Base-by-base conservation (phyloP, 2,888 invertebrate species). In the Teleogryllus oceanicus region DNA sequence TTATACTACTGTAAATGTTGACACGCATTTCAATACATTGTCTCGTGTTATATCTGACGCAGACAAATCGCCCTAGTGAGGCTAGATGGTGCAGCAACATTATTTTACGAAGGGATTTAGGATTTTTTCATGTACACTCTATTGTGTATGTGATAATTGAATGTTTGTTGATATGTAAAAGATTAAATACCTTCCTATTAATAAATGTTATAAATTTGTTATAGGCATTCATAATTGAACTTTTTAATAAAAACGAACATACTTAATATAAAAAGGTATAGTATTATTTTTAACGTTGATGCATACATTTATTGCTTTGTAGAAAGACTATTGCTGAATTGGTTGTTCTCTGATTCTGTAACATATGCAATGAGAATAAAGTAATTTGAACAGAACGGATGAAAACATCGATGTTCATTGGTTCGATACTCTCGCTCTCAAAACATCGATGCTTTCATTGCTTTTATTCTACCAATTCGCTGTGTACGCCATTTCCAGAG, bases 61-160 rank as follows among this genome's bases (percentile, higher is more conserved):
- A 16, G n/a, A 62, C 62, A 62, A 62, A 62, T 62, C n/a, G 62
- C 62, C n/a, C 62, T 62, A 62, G 62, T 62, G 16, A 62, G 62
- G 62, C 62, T 62, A 62, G 62, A n/a, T 62, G 62, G n/a, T 62
- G n/a, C 62, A 62, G 62, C 62, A 62, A 62, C 62, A n/a, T 62
- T 62, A 62, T 62, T 62, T 62, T 62, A 62, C n/a, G 62, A 62
- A 37, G 37, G 37, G 37, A 62, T 62, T 18, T 62, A 62, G 62
- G n/a, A 62, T 62, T 18, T 62, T 13, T n/a, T 18, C n/a, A n/a
- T 62, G n/a, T 62, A 62, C 62, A 62, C 62, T 62, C 62, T 62
- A 12, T 62, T 62, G 62, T 62, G 62, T 62, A 62, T 62, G 37
- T 37, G 37, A 37, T 37, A 37, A 37, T 37, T 37, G 37, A 62